Evolutionary conservation across 92 coral and sea anemone species (phyloP).

Genomic region (Epizoanthus ramosus): DNA sequence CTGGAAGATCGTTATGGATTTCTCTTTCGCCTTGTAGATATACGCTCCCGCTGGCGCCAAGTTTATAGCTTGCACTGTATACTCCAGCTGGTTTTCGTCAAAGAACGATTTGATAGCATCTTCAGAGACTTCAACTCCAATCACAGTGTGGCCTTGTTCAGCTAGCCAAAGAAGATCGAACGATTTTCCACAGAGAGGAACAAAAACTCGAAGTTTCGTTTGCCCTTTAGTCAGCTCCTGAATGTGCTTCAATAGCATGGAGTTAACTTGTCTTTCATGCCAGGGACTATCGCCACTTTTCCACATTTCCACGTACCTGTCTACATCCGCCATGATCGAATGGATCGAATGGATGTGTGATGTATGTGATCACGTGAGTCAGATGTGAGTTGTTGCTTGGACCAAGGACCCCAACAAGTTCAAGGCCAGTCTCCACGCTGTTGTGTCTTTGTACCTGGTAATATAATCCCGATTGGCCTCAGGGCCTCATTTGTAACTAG

Average conservation of each 20-base stretch:
- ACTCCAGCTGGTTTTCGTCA: constrained; percentile 48
- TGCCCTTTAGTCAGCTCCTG: constrained; percentile 40
- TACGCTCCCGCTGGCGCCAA: constrained; percentile 52
- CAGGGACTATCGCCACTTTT: not conserved
- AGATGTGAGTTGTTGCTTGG: no score
- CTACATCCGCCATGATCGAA: not conserved
- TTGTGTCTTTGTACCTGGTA: no score
- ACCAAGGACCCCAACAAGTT: no score
- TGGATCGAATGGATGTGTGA: no score
- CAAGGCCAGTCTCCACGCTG: no score
- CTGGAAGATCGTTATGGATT: constrained; percentile 54
- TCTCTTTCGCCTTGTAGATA: constrained; percentile 55
- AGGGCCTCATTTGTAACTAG: no score
- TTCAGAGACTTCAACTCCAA: constrained; percentile 47
- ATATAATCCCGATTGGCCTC: no score
- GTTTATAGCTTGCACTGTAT: constrained; percentile 49
- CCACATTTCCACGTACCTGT: not conserved
- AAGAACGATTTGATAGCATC: constrained; percentile 50
- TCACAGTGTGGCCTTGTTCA: constrained; percentile 58
- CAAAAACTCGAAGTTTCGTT: constrained; percentile 49
- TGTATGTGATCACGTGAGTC: no score
- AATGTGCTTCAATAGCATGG: constrained; percentile 33
- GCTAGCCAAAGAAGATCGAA: constrained; percentile 59
- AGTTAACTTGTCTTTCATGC: constrained; percentile 20
- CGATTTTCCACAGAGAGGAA: constrained; percentile 62